Base-by-base conservation (phyloP, 1,140 invertebrate genomes). In the Drosophila arizonae region DNA sequence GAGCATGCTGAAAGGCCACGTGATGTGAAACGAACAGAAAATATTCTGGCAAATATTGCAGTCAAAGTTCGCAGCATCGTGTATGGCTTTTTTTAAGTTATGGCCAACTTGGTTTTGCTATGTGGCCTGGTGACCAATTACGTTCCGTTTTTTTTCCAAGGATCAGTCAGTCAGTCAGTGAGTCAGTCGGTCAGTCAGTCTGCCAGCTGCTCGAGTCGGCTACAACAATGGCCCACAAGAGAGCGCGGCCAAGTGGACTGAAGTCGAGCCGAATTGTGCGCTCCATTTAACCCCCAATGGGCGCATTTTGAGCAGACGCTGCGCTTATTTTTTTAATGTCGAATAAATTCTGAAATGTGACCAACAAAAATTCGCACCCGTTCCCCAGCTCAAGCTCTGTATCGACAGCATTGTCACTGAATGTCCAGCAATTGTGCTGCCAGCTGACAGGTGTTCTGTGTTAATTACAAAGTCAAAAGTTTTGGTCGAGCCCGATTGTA, bases 221-320 rank as follows among this genome's bases (percentile, higher is more conserved):
- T 41, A 55, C 58, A 64, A 69, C 52, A 73, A 61, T 67, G 51
- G 33, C 13, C 17, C 15, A 33, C 28, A 41, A 4, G 28, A 50
- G 48, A 26, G 48, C 48, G 11, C 10, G 21, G 48, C 24, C 11
- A 50, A 50, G 48, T 50, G 46, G 46, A 50, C 24, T 26, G 4
- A 24, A 26, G 30, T 6, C 6, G 51, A 15, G 55, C 46, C 39
- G 17, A 50, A 51, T 2, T 41, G 43, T 48, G 55, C 67, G 67
- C 69, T 62, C 67, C 72, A 71, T 78, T 78, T 78, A 76, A 78
- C 63, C 72, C 76, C 68, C 72, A 76, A 78, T 76, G 63, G 66
- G 62, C 72, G 41, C 62, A 72, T 78, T 78, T 76, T 67, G 67
- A 66, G 66, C 67, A 57, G 58, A 43, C 26, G 43, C 45, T 71